These are phyloP conservation scores for Athetis lepigone DNA, from an alignment of 2,888 invertebrate genomes.

Conservation along the genomic window DNA sequence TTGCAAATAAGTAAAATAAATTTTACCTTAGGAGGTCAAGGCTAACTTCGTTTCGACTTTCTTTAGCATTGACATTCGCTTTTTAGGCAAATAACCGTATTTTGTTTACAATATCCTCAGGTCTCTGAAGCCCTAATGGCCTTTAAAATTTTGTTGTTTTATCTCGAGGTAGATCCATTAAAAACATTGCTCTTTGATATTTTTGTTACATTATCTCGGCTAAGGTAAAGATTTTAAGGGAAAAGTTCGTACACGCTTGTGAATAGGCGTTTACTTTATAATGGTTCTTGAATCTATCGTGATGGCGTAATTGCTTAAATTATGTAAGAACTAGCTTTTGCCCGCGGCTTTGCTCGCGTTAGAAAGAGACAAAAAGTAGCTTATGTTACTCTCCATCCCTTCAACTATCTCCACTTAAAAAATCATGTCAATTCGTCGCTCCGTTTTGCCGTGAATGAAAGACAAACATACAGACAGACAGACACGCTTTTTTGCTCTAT, in stretches of 20 bases:
- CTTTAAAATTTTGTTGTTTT: slow-evolving; percentile 34
- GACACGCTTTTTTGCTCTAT: not conserved
- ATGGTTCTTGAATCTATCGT: not conserved
- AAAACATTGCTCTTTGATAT: not conserved
- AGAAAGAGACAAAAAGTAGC: too few relatives aligned
- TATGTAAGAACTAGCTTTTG: too few relatives aligned
- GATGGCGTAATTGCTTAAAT: too few relatives aligned
- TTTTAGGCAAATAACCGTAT: slow-evolving; percentile 13
- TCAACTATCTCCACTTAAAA: too few relatives aligned
- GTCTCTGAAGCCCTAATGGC: slow-evolving; percentile 15
- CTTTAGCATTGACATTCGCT: slow-evolving; percentile 22
- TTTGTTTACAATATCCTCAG: slow-evolving; percentile 13
- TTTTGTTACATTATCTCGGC: slow-evolving; percentile 3
- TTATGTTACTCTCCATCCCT: too few relatives aligned
- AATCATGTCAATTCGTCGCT: too few relatives aligned
- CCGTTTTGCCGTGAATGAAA: too few relatives aligned
- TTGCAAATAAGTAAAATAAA: not conserved
- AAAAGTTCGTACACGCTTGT: not conserved
- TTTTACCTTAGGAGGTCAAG: slow-evolving; percentile 4
- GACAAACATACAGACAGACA: not conserved
- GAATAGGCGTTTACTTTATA: not conserved
- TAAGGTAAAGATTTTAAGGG: not conserved
- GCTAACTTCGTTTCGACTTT: slow-evolving; percentile 21
- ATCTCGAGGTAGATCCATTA: slow-evolving; percentile 21
- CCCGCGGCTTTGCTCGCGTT: too few relatives aligned